phyloP scores from a whole-genome alignment of 2,888 invertebrate species.

The Microdon myrmicae region DNA sequence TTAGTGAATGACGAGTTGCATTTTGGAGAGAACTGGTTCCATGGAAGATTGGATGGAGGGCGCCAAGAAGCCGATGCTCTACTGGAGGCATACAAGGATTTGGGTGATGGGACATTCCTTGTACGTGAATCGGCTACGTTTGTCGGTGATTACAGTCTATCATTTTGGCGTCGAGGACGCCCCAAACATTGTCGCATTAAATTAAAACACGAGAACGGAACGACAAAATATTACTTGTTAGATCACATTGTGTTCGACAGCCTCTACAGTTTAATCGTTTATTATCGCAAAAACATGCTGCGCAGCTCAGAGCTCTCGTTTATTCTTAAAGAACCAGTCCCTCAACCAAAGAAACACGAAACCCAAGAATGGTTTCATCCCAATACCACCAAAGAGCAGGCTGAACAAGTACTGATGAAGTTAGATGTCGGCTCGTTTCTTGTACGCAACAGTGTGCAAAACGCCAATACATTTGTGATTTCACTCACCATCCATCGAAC shows the following conservation, averaged over 20 bases:
- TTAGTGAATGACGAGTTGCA: conserved; percentile 89
- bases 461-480: conserved; percentile 86
- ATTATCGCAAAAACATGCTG: conserved; percentile 87
- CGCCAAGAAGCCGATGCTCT: conserved; percentile 78
- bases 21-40: conserved; percentile 94
- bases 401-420: conserved; percentile 88
- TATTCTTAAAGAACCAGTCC: conserved; percentile 88
- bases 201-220: conserved; percentile 86
- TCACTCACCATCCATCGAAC: conserved; percentile 92
- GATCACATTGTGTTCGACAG: conserved; percentile 91
- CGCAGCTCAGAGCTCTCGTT: conserved; percentile 91
- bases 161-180: conserved; percentile 90
- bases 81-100: conserved; percentile 78
- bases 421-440: conserved; percentile 94
- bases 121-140: conserved; percentile 95
- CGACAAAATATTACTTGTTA: conserved; percentile 89
- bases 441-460: conserved; percentile 90
- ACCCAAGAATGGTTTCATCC: conserved; percentile 93
- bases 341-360: conserved; percentile 94
- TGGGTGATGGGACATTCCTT: conserved; percentile 92
- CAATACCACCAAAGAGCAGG: conserved; percentile 80
- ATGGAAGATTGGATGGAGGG: conserved; percentile 84
- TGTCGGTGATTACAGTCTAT: conserved; percentile 94
- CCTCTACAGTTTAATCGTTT: conserved; percentile 88
- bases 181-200: conserved; percentile 93